Base-by-base conservation (phyloP, 2,113 vertebrate genomes). In the Bubalus kerabau region DNA sequence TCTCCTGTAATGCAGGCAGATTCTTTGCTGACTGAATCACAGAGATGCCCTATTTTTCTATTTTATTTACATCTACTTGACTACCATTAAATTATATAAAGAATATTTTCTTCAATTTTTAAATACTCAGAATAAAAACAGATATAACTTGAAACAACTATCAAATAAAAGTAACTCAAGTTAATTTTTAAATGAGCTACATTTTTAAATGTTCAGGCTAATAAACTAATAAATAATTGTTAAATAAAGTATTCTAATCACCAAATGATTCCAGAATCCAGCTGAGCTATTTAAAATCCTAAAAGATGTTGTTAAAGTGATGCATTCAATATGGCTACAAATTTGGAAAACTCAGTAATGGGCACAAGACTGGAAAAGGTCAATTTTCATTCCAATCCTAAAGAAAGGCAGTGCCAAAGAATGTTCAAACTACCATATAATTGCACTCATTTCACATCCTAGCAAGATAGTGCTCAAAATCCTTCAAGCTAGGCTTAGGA, bases 141-240 rank as follows among this genome's bases (percentile, higher is more conserved):
- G 9, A 54, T 52, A 50, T 52, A 43, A 56, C 19, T 76, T 67
- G 46, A 91, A 96, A 1, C 36, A 97, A 11, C 24, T 85, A 60
- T 82, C 2, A 97, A 46, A 93, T 90, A 95, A 98, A 97, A 82
- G 7, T 48, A 92, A 7, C 43, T 97, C 80, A 96, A 57, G 24
- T 28, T 91, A 67, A 81, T 46, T 91, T 85, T 82, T 36, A 95
- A 93, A 93, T 78, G 14, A 95, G 28, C 11, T 95, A 95, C 85
- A 62, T 50, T 89, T n/a, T 95, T 85, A 96, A 97, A 24, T 3
- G 98, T 98, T 97, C n/a, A 97, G 60, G 4, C 4, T 84, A 97
- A 95, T 71, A 91, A 88, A 10, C 0, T 82, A 32, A 21, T 28
- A 67, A n/a, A 82, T 83, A 76, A 60, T 23, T 96, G 26, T 86